Percentiles rank a stretch among this genome's conserved stretches.
These are phyloP conservation scores for Papilio demoleus DNA, from an alignment of 2,888 invertebrate species.

Conservation along the genomic window DNA sequence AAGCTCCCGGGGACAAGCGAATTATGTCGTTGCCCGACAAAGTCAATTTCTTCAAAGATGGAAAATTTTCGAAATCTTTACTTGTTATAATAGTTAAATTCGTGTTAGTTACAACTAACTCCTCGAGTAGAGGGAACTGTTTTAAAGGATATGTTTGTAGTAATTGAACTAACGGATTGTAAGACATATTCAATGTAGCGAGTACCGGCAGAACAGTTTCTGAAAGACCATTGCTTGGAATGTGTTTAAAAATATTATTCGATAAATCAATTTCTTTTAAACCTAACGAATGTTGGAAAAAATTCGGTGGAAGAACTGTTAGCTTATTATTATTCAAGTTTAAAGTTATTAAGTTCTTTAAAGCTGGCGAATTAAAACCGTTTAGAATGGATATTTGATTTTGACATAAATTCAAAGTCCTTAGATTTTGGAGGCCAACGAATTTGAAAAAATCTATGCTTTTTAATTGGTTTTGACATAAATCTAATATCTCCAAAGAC, in stretches of 20 bases:
- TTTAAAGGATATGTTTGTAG: constrained; percentile 88
- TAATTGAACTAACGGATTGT: constrained; percentile 90
- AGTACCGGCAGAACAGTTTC: constrained; percentile 89
- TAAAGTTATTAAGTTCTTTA: constrained; percentile 88
- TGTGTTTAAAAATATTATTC: constrained; percentile 90
- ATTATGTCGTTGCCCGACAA: constrained; percentile 89
- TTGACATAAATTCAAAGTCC: constrained; percentile 88
- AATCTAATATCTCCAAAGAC: constrained; percentile 88
- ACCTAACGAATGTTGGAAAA: constrained; percentile 88
- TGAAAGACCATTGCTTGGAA: constrained; percentile 90
- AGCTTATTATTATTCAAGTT: constrained; percentile 90
- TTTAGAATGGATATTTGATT: constrained; percentile 90
- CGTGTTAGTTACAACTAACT: constrained; percentile 90
- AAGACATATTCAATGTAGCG: constrained; percentile 91
- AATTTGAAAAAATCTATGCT: constrained; percentile 90
- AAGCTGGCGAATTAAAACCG: constrained; percentile 89
- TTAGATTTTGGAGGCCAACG: constrained; percentile 88
- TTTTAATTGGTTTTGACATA: constrained; percentile 87
- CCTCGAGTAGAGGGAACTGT: constrained; percentile 90
- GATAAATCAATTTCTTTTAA: constrained; percentile 91
- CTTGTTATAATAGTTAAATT: constrained; percentile 92
- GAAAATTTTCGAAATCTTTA: constrained; percentile 93
- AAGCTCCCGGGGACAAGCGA: constrained; percentile 92
- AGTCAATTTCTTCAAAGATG: constrained; percentile 89
- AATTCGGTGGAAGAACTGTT: constrained; percentile 90